Evolutionary conservation across 2,797 vertebrate species (phyloP), one percentile per base, ranked within the genome.

Genomic region (Acanthopagrus latus): DNA sequence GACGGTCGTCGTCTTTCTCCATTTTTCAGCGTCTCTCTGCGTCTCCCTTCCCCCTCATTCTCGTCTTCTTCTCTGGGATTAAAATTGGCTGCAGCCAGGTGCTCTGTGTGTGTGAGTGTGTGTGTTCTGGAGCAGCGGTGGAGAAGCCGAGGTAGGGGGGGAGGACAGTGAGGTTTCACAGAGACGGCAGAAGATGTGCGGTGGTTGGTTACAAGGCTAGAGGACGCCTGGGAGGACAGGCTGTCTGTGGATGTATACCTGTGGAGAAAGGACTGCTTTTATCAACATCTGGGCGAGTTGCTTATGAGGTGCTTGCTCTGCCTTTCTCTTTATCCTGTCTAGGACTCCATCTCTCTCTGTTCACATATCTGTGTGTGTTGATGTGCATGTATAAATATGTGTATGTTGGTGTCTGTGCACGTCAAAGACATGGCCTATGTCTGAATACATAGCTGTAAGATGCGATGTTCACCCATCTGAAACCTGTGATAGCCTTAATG

Each of bases 191-290:
- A 87, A 75, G 87, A 91, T 87, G 91, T 87, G 86, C 86, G 29
- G 88, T 47, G 83, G 82, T 78, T 71, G 87, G 81, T 74, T 88
- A 68, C 76, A 14, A 84, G 80, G 88, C 86, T 93, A 94, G 88
- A 93, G 93, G 94, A 94, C 93, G 88, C 84, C 90, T 79, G 85
- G 86, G 83, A 90, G 69, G 86, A 87, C 86, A 85, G 86, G 83
- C 80, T 82, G 70, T 92, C 79, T 83, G 33, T 82, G 82, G 89
- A 87, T 88, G 44, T 76, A 83, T 91, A 78, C 80, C 82, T 88
- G 82, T 90, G 89, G 85, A 88, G 60, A 67, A 78, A 81, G 74
- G 79, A 84, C 48, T 17, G 77, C 11, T 75, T 76, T 54, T 63
- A 70, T 76, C 88, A 82, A 83, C 86, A 90, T 87, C 90, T 89